These are phyloP conservation scores for Monochamus alternatus DNA, from an alignment of 2,888 invertebrate genomes.

Conservation along the genomic window DNA sequence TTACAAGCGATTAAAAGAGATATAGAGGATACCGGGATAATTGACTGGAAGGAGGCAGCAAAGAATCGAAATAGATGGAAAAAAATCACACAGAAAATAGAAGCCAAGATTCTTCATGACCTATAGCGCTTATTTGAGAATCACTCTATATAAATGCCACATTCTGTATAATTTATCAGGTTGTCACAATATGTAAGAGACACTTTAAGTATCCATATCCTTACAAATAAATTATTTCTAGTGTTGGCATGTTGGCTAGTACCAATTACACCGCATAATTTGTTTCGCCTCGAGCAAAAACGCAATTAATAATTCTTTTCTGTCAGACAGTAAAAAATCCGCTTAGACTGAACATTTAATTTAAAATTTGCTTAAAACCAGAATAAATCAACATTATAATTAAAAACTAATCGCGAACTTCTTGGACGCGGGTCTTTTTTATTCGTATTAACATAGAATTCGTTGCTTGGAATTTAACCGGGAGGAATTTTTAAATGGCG, in stretches of 20 bases:
- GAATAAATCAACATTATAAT: constrained; percentile 56
- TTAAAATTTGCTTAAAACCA: constrained; percentile 56
- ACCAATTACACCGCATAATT: constrained; percentile 26
- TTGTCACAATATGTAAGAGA: neutral
- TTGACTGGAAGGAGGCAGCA: too few relatives aligned
- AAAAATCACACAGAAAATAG: too few relatives aligned
- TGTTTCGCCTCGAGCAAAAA: constrained; percentile 22
- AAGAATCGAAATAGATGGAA: too few relatives aligned
- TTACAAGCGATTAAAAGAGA: too few relatives aligned
- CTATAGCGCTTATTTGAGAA: too few relatives aligned
- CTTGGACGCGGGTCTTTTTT: constrained; percentile 52
- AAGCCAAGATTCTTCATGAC: too few relatives aligned
- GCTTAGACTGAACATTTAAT: constrained; percentile 49
- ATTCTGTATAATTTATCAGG: too few relatives aligned
- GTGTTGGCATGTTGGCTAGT: neutral
- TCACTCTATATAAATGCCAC: too few relatives aligned
- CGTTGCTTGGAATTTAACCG: constrained; percentile 39
- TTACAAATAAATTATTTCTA: neutral
- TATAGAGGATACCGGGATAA: too few relatives aligned
- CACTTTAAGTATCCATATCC: neutral
- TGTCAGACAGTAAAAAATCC: constrained; percentile 41
- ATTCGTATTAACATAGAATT: constrained; percentile 56
- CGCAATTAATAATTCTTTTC: constrained; percentile 42
- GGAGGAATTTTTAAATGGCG: constrained; percentile 44
- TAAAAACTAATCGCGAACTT: constrained; percentile 53